Percentiles rank a stretch among this genome's conserved stretches.
phyloP scores from a whole-genome alignment of 1,140 invertebrate species.

The Harpegnathos saltator region DNA sequence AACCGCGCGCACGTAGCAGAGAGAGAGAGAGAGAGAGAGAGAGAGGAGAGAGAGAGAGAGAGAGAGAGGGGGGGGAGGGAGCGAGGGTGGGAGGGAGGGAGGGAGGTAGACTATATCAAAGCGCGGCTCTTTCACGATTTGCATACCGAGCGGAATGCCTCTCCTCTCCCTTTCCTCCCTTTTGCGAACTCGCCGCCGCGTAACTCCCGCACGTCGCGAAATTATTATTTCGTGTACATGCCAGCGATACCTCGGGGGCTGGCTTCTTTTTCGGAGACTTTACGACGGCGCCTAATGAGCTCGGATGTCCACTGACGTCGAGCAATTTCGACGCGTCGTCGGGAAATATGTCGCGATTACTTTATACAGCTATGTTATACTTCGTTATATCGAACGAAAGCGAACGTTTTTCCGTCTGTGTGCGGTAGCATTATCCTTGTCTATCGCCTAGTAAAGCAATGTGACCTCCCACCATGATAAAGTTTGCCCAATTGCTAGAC shows the following conservation, averaged over 20 bases:
- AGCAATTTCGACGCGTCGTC: conserved; percentile 49
- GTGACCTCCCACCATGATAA: no score
- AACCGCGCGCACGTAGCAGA: conserved; percentile 66
- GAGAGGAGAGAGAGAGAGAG: no score
- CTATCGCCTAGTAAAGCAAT: no score
- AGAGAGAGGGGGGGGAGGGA: no score
- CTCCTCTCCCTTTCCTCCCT: conserved; percentile 4
- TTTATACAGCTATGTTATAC: not conserved
- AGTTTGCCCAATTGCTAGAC: no score
- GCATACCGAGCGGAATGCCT: conserved; percentile 72
- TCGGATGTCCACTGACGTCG: conserved; percentile 30
- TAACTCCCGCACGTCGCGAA: conserved; percentile 44
- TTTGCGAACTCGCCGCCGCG: conserved; percentile 18
- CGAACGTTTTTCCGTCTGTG: not conserved
- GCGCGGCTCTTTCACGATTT: conserved; percentile 73
- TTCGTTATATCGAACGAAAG: no score
- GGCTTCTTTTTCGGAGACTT: conserved; percentile 12
- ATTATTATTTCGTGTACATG: conserved; percentile 67
- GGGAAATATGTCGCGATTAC: conserved; percentile 6
- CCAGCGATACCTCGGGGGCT: conserved; percentile 39
- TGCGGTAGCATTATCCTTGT: no score
- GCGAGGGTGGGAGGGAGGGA: no score
- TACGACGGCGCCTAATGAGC: conserved; percentile 65
- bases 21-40: no score
- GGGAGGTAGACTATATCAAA: conserved; percentile 73